Evolutionary conservation across 37 sponge, comb jelly and placozoan species (phyloP), one percentile per base, ranked within the genome.

Genomic region (Aphrocallistes beatrix): DNA sequence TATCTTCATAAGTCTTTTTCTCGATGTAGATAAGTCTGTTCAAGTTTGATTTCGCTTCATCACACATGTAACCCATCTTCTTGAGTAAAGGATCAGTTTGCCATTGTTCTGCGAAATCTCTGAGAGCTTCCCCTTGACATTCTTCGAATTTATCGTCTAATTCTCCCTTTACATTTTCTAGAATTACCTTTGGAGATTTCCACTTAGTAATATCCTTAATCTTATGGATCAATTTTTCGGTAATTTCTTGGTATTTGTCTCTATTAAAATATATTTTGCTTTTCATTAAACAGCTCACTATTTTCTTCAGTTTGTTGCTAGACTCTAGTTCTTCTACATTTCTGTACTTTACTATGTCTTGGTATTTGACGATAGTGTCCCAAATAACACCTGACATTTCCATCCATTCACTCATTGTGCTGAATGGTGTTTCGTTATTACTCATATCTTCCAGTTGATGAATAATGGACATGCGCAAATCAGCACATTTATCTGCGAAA

Each of bases 311-410:
- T 1, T 32, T 19, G n/a, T 60, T 60, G 21, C n/a, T 19, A 60
- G 28, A 19, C 75, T 25, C n/a, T 30, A 60, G 21, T 60, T 60
- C 75, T 19, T 60, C 75, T 6, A 60, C 34, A 28, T 60, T 60
- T 13, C 75, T 60, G 21, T 32, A 60, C 34, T 60, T 60, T 3
- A 60, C 75, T 21, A 60, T 60, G 75, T 60, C 75, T 60, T 60
- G 75, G 34, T 60, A 60, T 60, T 13, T 60, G 75, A 60, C 21
- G 10, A 60, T 60, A 25, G 34, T 19, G 3, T 60, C 75, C 75
- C 75, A 60, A 28, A 60, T 60, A 60, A 60, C 75, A 25, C 75
- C 75, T 3, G 75, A 60, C 75, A 60, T 60, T 60, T 60, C 75
- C 75, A 60, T 19, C 75, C 75, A 60, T 6, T 60, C 75, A 3